A percentile compares a stretch with the other conserved stretches of the same genome.
Evolutionary conservation across 1,140 invertebrate genomes (phyloP).

Genomic region (Charaxes varanes): DNA sequence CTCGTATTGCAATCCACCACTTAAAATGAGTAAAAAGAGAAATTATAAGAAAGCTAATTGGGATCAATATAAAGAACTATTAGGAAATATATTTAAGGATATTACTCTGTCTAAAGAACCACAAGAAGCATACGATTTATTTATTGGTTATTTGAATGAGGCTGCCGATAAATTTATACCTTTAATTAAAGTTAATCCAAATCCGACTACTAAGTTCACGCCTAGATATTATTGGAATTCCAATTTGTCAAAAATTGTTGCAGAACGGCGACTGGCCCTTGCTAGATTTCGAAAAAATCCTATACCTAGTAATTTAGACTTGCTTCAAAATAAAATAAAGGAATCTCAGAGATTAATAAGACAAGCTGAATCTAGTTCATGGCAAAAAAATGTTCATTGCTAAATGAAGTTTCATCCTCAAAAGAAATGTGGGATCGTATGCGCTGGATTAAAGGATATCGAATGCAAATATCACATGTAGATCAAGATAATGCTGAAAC

Average conservation of each 20-base stretch:
- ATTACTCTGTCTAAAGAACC: not conserved
- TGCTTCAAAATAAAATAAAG: no score
- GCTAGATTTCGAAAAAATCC: conserved; percentile 18
- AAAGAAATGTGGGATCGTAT: no score
- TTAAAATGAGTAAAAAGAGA: no score
- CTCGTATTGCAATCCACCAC: no score
- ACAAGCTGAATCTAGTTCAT: no score
- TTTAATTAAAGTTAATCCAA: not conserved
- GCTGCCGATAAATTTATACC: conserved; percentile 2
- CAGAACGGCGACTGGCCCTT: conserved; percentile 21
- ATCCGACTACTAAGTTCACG: conserved; percentile 17
- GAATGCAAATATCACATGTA: no score
- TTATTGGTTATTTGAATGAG: not conserved
- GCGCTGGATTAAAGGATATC: no score
- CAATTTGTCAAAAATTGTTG: conserved; percentile 17
- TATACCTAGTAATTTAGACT: conserved; percentile 15
- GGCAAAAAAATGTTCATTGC: no score
- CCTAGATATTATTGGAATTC: conserved; percentile 24
- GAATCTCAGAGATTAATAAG: no score
- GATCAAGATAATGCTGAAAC: no score
- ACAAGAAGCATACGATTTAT: not conserved
- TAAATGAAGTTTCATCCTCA: no score
- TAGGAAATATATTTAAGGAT: not conserved
- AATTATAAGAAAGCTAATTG: conserved; percentile 6
- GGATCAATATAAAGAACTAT: no score